Evolutionary conservation across 2,797 vertebrate species (phyloP).

Genomic region (Chelmon rostratus): DNA sequence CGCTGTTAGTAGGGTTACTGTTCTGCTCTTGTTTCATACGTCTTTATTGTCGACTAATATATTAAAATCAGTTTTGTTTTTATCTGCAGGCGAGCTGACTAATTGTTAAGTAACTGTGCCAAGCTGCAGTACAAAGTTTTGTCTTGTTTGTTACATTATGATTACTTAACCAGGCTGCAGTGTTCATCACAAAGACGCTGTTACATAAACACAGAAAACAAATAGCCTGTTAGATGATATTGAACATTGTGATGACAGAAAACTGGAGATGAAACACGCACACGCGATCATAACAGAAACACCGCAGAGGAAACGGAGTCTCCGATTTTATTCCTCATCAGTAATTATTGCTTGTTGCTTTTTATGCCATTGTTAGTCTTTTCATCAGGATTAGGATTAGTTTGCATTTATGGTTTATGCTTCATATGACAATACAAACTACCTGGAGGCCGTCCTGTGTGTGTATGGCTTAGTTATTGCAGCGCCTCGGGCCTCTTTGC

Average conservation of each 20-base stretch:
- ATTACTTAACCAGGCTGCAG: slow-evolving; percentile 1
- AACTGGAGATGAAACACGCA: slow-evolving; percentile 1
- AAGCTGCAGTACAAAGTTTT: slow-evolving; percentile 23
- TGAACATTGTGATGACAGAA: background rate
- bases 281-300: slow-evolving; percentile 1
- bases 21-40: too few relatives aligned
- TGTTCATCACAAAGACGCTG: slow-evolving; percentile 18
- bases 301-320: background rate
- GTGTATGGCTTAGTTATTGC: slow-evolving; percentile 17
- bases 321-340: background rate
- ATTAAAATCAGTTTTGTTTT: slow-evolving; percentile 1
- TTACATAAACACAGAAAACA: slow-evolving; percentile 32
- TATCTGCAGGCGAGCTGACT: background rate
- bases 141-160: slow-evolving; percentile 28
- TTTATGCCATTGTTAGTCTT: background rate
- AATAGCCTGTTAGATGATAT: slow-evolving; percentile 2
- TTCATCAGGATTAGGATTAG: background rate
- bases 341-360: background rate
- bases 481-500: slow-evolving; percentile 28
- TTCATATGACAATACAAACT: background rate
- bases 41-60: background rate
- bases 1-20: too few relatives aligned
- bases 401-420: slow-evolving; percentile 25
- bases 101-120: slow-evolving; percentile 12
- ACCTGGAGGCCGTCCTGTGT: background rate